These are phyloP conservation scores for Tolypeutes matacus DNA, from an alignment of 2,797 vertebrate species.

Conservation along the genomic window DNA sequence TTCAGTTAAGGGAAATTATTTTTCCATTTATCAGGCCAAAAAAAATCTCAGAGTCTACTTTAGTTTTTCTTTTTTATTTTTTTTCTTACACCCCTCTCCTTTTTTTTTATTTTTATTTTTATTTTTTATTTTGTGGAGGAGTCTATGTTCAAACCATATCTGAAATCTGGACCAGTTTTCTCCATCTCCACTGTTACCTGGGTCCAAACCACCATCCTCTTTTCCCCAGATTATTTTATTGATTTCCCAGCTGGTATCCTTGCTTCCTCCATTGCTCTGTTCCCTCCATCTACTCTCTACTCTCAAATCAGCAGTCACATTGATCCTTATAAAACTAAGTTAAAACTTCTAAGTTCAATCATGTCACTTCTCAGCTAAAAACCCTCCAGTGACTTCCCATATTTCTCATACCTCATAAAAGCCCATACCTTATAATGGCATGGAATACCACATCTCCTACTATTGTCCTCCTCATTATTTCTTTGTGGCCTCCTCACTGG, in stretches of 20 bases:
- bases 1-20: not conserved
- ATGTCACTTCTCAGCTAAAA: not conserved
- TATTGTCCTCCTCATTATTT: not conserved
- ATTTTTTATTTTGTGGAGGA: not conserved
- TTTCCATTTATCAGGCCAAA: not conserved
- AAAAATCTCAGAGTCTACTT: not conserved
- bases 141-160: not conserved
- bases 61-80: not conserved
- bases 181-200: not conserved
- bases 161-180: not conserved
- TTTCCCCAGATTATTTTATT: no score
- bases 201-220: not conserved
- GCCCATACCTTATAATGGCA: not conserved
- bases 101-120: not conserved
- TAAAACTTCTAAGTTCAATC: not conserved
- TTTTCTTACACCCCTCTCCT: not conserved
- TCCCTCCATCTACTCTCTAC: not conserved
- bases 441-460: not conserved
- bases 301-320: no score
- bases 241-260: not conserved
- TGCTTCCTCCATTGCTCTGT: not conserved
- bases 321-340: not conserved
- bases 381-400: not conserved
- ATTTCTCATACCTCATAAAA: not conserved
- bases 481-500: not conserved